A percentile compares a stretch with the other conserved stretches of the same genome.
Conservation (phyloP, 2,113 vertebrate species). For the Malurus elegans region DNA sequence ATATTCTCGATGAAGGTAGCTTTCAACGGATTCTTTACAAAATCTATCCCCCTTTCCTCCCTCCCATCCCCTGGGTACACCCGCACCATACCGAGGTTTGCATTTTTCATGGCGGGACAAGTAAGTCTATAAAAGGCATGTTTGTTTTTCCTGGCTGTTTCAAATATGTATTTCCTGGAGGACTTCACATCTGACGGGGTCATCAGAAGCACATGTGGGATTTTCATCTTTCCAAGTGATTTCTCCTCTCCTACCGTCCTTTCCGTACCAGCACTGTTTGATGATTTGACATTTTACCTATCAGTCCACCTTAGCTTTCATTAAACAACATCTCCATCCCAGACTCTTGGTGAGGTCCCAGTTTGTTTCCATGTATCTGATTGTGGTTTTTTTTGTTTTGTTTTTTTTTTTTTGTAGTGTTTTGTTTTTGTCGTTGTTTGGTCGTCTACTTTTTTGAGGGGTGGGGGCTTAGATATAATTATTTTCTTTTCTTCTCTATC, state of each 20-base stretch:
- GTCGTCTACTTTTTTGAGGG: too few species aligned
- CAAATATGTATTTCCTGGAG: conserved; percentile 65
- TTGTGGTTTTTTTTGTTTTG: rapidly evolving
- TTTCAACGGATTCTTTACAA: conserved; percentile 39
- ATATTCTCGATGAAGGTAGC: conserved; percentile 28
- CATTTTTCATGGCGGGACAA: conserved; percentile 58
- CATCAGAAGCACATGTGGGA: conserved; percentile 53
- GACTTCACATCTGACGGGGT: conserved; percentile 38
- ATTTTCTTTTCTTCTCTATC: neutral
- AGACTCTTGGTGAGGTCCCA: neutral
- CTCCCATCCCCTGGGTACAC: conserved; percentile 22
- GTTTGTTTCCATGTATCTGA: neutral
- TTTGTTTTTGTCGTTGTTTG: neutral
- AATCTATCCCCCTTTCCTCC: conserved; percentile 19
- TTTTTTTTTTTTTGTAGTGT: neutral
- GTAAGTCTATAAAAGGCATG: conserved; percentile 50
- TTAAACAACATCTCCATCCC: neutral
- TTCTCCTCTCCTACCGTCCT: neutral
- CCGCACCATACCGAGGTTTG: conserved; percentile 2
- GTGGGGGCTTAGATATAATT: too few species aligned
- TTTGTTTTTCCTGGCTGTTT: conserved; percentile 60
- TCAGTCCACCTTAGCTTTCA: neutral
- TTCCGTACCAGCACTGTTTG: neutral
- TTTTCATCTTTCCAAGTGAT: conserved; percentile 37
- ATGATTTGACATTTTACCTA: neutral